These are phyloP conservation scores for Carabus problematicus DNA, from an alignment of 2,888 invertebrate genomes.

Conservation along the genomic window DNA sequence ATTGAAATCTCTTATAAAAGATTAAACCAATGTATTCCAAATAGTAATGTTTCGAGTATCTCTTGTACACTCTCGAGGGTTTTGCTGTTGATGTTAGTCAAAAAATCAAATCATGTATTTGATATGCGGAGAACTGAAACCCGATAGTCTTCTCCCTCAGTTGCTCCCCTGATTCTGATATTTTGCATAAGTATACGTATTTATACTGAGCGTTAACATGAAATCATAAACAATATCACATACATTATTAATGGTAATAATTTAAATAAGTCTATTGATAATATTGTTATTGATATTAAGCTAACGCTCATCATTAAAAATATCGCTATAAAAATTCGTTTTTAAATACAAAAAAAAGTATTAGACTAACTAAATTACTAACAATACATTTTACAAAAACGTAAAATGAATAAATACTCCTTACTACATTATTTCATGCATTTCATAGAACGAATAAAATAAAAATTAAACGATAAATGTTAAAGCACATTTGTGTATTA, in stretches of 20 bases:
- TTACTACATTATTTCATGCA: slow-evolving; percentile 1
- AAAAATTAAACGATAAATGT: slow-evolving; percentile 7
- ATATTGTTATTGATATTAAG: background rate
- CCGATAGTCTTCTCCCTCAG: too few relatives aligned
- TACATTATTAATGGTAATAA: background rate
- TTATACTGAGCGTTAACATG: too few relatives aligned
- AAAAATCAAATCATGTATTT: too few relatives aligned
- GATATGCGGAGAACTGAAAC: too few relatives aligned
- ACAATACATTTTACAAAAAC: slow-evolving; percentile 13
- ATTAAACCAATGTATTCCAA: too few relatives aligned
- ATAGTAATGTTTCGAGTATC: too few relatives aligned
- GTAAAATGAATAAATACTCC: background rate
- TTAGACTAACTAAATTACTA: background rate
- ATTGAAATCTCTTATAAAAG: too few relatives aligned
- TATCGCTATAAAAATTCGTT: background rate
- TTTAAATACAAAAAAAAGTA: background rate
- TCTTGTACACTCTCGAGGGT: too few relatives aligned
- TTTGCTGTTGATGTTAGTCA: too few relatives aligned
- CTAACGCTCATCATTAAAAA: background rate
- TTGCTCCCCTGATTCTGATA: too few relatives aligned
- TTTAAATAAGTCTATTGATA: background rate
- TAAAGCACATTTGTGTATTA: slow-evolving; percentile 8
- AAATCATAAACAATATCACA: too few relatives aligned
- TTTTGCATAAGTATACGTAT: too few relatives aligned
- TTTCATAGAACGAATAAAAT: slow-evolving; percentile 6